A percentile compares a stretch with the other conserved stretches of the same genome.
These are phyloP conservation scores for Benthosema pterotum DNA, from an alignment of 2,797 vertebrate species.

Conservation along the genomic window DNA sequence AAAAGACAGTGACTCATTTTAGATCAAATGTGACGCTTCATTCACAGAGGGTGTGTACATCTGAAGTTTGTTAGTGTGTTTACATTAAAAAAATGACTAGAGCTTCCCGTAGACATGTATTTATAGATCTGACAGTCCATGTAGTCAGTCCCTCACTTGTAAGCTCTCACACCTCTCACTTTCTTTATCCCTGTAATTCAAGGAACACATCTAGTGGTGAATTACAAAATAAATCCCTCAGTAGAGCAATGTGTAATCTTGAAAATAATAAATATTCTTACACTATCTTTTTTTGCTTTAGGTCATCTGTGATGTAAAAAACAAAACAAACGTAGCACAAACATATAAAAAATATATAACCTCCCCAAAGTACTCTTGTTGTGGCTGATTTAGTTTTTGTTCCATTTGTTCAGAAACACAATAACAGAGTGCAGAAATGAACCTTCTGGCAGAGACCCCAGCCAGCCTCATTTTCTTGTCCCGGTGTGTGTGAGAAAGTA, in stretches of 20 bases:
- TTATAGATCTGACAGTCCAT: constrained; percentile 22
- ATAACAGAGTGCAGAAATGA: background rate
- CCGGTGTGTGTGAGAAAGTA: background rate
- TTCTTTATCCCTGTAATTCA: background rate
- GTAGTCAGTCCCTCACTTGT: constrained; percentile 8
- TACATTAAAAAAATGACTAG: too few species aligned
- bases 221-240: background rate
- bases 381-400: too few species aligned
- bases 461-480: background rate
- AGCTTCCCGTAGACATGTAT: constrained; percentile 31
- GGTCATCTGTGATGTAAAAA: constrained; percentile 4
- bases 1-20: background rate
- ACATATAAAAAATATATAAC: constrained; percentile 7
- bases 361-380: background rate
- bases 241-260: background rate
- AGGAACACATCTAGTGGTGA: background rate
- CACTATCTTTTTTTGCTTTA: background rate
- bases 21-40: constrained; percentile 17
- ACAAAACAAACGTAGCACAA: background rate
- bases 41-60: constrained; percentile 28
- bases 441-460: constrained; percentile 27
- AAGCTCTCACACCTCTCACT: too few species aligned
- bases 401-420: background rate
- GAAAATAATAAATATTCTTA: background rate
- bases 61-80: too few species aligned